Evolutionary conservation across 2,113 vertebrate species (phyloP).

Genomic region (Microcebus tavaratra): DNA sequence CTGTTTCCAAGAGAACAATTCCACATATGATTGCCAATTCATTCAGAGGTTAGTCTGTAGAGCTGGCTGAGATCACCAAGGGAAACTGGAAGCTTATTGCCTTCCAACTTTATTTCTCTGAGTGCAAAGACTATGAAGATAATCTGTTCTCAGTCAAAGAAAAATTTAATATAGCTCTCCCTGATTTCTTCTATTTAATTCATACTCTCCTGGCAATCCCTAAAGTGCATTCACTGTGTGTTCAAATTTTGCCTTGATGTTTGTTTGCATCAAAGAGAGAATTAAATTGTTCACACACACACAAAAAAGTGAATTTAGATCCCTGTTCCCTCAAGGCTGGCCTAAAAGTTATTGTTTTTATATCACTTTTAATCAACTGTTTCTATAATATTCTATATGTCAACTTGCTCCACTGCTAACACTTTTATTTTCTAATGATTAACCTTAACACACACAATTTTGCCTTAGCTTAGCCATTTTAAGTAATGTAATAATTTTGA

Average conservation of each 20-base stretch:
- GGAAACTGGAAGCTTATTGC: conserved; percentile 37
- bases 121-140: conserved; percentile 23
- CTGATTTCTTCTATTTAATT: conserved; percentile 37
- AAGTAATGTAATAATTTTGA: background rate
- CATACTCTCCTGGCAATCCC: background rate
- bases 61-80: background rate
- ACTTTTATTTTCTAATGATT: background rate
- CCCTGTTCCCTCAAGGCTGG: background rate
- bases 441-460: background rate
- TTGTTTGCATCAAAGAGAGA: conserved; percentile 22
- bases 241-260: background rate
- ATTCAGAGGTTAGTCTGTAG: background rate
- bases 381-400: background rate
- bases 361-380: conserved; percentile 33
- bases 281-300: conserved; percentile 48
- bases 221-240: background rate
- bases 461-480: background rate
- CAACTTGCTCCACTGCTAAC: background rate
- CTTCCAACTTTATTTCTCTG: conserved; percentile 26
- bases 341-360: conserved; percentile 47
- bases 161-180: conserved; percentile 30
- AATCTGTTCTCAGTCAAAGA: conserved; percentile 45
- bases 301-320: background rate
- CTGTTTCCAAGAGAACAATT: background rate
- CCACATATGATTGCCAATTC: background rate